Percentiles rank a stretch among this genome's conserved stretches.
phyloP scores from a whole-genome alignment of 2,888 invertebrate species.

The Ectemnius continuus region DNA sequence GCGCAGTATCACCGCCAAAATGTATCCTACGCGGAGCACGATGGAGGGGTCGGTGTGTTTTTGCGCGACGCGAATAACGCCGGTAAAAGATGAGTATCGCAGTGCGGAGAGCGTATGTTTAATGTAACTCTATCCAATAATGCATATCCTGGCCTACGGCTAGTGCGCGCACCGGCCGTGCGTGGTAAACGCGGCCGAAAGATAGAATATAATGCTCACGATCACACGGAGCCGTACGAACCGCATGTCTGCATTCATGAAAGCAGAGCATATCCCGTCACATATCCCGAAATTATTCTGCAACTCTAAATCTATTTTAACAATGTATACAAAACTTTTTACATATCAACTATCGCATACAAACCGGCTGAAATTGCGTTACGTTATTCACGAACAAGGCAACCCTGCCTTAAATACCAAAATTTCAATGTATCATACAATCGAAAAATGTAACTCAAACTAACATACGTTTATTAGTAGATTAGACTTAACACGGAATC shows the following conservation, averaged over 20 bases:
- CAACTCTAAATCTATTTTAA: no score
- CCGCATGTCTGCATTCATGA: background rate
- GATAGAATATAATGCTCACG: constrained; percentile 33
- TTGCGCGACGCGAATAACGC: constrained; percentile 17
- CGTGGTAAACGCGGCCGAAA: constrained; percentile 54
- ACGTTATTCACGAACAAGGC: no score
- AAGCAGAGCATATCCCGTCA: no score
- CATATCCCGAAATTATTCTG: no score
- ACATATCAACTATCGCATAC: no score
- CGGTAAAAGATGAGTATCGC: constrained; percentile 41
- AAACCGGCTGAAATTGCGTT: no score
- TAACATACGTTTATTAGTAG: no score
- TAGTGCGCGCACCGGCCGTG: constrained; percentile 40
- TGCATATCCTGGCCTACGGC: constrained; percentile 76
- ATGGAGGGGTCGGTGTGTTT: background rate
- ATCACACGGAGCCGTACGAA: background rate
- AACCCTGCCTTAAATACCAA: background rate
- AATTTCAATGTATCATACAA: background rate
- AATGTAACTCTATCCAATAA: constrained; percentile 77
- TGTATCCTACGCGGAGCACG: background rate
- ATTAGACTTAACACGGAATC: no score
- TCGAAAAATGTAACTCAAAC: no score
- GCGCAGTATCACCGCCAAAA: background rate
- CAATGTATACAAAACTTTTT: no score
- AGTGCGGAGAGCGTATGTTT: constrained; percentile 67